Evolutionary conservation across 2,888 invertebrate genomes (phyloP), one percentile per base, ranked within the genome.

Genomic region (Stictocephala bisonia): DNA sequence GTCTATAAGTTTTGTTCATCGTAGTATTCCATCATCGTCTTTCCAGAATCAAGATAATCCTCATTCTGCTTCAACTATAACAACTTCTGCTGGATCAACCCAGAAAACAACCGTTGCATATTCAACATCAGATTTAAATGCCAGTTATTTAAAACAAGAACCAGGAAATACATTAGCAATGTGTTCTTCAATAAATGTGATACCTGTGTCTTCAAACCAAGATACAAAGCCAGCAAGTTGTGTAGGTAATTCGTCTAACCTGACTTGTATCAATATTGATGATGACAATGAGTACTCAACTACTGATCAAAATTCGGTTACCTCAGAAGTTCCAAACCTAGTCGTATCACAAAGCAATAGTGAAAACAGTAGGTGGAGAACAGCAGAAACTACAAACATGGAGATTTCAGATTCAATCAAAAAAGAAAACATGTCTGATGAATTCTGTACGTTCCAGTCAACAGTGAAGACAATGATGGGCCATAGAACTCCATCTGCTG

Each of bases 1-100:
- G 44, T 83, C 84, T 20, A 84, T 84, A 80, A 84, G 84, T 40
- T 84, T 84, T 22, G 83, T 85, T 83, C 79, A 85, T 73, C 31
- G 75, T 35, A 67, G 58, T 67, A 18, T 56, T 22, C 44, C 64
- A 2, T 50, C 56, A 9, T 53, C 51, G n/a, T 35, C 53, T n/a
- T 56, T 40, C 18, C 56, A 53, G 18, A 53, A 26, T 24, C 27
- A 64, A 44, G 64, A 64, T n/a, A 20, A 13, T 44, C 64, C 73
- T 27, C n/a, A 24, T n/a, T 24, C 50, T 20, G 50, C 66, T 7
- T 18, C 51, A 1, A 26, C 66, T 24, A 41, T 50, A 26, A 48
- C 50, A n/a, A 66, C 53, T 26, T 4, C 35, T 18, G 27, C 44
- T 18, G 11, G 31, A 2, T 20, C 56, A 2, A 40, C 31, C 27